Evolutionary conservation across 2,797 vertebrate species (phyloP).

Genomic region (Sylvilagus floridanus): DNA sequence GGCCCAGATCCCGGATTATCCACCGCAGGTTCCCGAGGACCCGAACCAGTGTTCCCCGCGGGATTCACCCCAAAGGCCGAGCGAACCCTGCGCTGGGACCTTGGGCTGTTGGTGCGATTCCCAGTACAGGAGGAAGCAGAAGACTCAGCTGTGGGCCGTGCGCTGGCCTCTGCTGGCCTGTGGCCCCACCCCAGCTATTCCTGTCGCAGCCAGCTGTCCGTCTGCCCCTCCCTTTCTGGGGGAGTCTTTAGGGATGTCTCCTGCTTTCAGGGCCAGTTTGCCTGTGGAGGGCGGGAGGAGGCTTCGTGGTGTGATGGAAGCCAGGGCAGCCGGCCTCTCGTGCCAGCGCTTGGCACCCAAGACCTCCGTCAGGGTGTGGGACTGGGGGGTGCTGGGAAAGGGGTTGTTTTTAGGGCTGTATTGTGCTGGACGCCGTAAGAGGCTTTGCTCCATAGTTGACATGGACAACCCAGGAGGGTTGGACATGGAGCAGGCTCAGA

Average conservation of each 20-base stretch:
- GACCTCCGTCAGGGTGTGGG: not conserved
- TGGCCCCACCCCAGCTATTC: slow-evolving; percentile 34
- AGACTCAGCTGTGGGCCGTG: not conserved
- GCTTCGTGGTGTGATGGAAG: rapidly evolving
- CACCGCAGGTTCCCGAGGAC: rapidly evolving
- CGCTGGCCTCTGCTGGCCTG: not conserved
- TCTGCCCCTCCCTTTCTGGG: not conserved
- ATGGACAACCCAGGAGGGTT: too few relatives aligned
- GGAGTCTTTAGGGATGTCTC: not conserved
- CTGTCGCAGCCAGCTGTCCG: slow-evolving; percentile 46
- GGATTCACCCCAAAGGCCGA: not conserved
- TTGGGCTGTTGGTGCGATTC: not conserved
- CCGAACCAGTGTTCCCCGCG: rapidly evolving
- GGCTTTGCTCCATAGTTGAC: rapidly evolving
- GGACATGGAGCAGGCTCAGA: not conserved
- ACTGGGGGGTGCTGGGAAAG: rapidly evolving
- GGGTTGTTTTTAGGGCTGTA: not conserved
- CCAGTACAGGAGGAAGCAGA: not conserved
- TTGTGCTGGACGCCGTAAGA: not conserved
- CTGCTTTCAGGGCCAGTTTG: not conserved
- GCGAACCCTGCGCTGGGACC: not conserved
- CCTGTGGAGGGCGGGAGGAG: not conserved
- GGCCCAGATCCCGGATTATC: not conserved
- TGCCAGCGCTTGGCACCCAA: rapidly evolving
- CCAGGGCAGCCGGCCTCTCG: not conserved